phyloP scores from a whole-genome alignment of 2,113 vertebrate genomes.

The Centropus unirufus region DNA sequence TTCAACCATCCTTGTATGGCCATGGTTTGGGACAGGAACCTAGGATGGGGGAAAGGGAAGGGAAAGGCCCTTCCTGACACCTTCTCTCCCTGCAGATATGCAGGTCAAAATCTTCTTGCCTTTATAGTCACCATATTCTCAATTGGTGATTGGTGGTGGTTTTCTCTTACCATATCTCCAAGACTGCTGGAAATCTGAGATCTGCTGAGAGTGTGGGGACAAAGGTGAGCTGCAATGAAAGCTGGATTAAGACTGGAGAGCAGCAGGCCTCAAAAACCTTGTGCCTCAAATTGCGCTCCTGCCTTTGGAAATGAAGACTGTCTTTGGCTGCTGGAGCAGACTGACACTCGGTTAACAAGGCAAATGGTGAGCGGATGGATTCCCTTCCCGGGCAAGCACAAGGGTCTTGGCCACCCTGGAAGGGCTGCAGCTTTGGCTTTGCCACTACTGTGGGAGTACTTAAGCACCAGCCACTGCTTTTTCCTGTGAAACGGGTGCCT shows the following conservation, averaged over 20 bases:
- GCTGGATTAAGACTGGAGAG: not conserved
- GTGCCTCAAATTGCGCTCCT: not conserved
- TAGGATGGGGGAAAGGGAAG: not conserved
- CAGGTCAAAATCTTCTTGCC: not conserved
- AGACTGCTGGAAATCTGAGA: not conserved
- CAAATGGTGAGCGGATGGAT: not conserved
- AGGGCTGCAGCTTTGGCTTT: not conserved
- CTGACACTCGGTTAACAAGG: not conserved
- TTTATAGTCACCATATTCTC: not conserved
- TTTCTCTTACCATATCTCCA: not conserved
- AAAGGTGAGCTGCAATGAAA: not conserved
- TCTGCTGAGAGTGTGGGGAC: not conserved
- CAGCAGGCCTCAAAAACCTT: not conserved
- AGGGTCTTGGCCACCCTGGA: not conserved
- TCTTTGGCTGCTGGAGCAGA: not conserved
- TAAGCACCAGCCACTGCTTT: not conserved
- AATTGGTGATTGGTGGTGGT: not conserved
- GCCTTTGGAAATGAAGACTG: not conserved
- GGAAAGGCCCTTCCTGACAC: not conserved
- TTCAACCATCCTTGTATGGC: not conserved
- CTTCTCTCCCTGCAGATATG: not conserved
- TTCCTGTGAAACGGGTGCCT: not conserved
- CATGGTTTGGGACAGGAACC: not conserved
- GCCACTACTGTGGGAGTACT: rapidly evolving
- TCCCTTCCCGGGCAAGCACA: not conserved